Percentiles rank a stretch among this genome's conserved stretches.
Conservation (phyloP, 2,113 vertebrate genomes). For the Chaetorhynchus papuensis region DNA sequence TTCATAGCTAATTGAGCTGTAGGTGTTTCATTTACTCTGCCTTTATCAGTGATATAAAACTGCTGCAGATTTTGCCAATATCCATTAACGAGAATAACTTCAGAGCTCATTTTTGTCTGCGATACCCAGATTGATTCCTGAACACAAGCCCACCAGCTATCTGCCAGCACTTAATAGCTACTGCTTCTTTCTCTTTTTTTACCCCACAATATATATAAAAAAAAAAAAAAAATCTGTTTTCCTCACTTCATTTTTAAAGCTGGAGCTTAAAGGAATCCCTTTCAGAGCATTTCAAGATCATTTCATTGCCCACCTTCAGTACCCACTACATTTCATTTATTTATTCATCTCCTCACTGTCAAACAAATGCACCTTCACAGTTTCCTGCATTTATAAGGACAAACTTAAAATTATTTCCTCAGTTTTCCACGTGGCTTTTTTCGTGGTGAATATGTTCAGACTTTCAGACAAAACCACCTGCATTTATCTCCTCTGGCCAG, state of each 20-base stretch:
- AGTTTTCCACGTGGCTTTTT: not conserved
- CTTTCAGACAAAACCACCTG: not conserved
- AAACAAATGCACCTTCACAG: not conserved
- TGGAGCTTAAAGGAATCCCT: not conserved
- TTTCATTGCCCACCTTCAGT: not conserved
- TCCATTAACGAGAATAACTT: not conserved
- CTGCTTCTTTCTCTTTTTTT: not conserved
- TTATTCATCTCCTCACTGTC: not conserved
- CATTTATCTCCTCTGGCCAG: not conserved
- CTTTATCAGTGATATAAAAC: not conserved
- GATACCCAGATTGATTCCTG: constrained; percentile 5
- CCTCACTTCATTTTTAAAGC: not conserved
- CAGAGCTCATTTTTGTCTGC: not conserved
- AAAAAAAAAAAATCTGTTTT: not conserved
- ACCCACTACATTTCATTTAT: not conserved
- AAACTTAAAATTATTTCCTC: not conserved
- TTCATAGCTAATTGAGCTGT: not conserved
- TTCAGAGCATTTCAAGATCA: not conserved
- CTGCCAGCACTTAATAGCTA: not conserved
- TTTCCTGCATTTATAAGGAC: not conserved
- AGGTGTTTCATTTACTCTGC: not conserved
- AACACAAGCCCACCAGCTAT: not conserved
- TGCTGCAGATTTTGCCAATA: not conserved
- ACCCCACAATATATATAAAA: too few relatives aligned
- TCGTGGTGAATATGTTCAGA: not conserved